phyloP scores from a whole-genome alignment of 2,113 vertebrate genomes.

The Phylloscopus trochiloides region DNA sequence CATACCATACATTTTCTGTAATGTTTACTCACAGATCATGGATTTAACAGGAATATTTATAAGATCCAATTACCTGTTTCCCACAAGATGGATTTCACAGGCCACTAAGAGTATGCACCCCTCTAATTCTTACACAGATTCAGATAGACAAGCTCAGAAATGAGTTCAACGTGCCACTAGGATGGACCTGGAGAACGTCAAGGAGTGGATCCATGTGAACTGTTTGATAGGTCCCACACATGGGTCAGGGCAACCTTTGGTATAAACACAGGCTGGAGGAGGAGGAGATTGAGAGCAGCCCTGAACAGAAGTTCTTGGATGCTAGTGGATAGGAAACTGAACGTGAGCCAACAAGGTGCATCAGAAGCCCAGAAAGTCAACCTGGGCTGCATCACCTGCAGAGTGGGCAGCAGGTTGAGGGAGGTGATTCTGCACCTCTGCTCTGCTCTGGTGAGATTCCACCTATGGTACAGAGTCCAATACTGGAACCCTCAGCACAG shows the following conservation, averaged over 20 bases:
- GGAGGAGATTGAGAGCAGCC: neutral
- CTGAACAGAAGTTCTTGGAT: neutral
- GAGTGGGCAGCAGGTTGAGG: rapidly evolving
- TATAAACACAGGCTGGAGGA: neutral
- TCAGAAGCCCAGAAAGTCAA: neutral
- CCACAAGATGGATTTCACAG: neutral
- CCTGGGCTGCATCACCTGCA: neutral
- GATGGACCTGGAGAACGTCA: neutral
- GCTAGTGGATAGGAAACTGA: neutral
- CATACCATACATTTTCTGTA: neutral
- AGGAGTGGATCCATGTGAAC: neutral
- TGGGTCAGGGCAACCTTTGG: rapidly evolving
- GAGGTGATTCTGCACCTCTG: neutral
- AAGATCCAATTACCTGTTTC: neutral
- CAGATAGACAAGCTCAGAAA: neutral
- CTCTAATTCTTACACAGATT: neutral
- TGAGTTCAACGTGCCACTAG: neutral
- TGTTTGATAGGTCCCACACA: rapidly evolving
- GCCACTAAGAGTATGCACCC: neutral
- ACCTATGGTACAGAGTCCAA: rapidly evolving
- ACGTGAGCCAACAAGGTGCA: rapidly evolving
- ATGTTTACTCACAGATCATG: neutral
- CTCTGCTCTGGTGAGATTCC: neutral
- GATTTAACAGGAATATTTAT: neutral
- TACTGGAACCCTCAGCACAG: neutral